Conservation (phyloP, 2,113 vertebrate genomes). For the Sula dactylatra region DNA sequence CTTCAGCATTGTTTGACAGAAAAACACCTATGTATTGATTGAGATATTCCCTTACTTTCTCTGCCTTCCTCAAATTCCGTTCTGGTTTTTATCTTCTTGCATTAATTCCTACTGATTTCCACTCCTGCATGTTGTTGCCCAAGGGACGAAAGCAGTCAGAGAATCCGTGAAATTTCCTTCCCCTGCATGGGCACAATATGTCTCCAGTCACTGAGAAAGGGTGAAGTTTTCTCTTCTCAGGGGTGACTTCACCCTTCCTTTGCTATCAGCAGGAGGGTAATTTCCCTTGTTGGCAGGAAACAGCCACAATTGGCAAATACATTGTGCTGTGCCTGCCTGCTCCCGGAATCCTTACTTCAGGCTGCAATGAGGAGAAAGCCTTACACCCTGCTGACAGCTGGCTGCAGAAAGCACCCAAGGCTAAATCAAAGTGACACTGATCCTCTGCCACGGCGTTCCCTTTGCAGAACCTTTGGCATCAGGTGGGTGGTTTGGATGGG, state of each 20-base stretch:
- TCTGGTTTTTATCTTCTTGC: background rate
- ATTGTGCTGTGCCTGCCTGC: background rate
- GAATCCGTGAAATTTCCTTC: background rate
- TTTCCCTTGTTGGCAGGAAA: background rate
- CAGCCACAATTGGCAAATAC: background rate
- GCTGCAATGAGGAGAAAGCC: background rate
- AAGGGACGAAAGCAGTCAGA: background rate
- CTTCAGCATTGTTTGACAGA: background rate
- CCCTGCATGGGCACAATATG: background rate
- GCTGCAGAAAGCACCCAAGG: rapidly evolving
- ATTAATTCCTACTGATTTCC: background rate
- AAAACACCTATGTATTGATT: background rate
- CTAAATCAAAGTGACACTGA: background rate
- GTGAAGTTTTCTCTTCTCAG: background rate
- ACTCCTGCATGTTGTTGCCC: background rate
- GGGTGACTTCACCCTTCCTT: background rate
- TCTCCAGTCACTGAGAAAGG: background rate
- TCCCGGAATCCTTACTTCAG: background rate
- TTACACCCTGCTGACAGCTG: background rate
- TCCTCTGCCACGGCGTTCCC: rapidly evolving
- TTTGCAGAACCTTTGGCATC: background rate
- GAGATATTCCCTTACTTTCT: background rate
- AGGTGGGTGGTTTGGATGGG: background rate
- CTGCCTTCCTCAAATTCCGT: background rate
- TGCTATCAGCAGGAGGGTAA: background rate